Evolutionary conservation across 2,113 vertebrate genomes (phyloP).

Genomic region (Phrynocephalus versicolor): DNA sequence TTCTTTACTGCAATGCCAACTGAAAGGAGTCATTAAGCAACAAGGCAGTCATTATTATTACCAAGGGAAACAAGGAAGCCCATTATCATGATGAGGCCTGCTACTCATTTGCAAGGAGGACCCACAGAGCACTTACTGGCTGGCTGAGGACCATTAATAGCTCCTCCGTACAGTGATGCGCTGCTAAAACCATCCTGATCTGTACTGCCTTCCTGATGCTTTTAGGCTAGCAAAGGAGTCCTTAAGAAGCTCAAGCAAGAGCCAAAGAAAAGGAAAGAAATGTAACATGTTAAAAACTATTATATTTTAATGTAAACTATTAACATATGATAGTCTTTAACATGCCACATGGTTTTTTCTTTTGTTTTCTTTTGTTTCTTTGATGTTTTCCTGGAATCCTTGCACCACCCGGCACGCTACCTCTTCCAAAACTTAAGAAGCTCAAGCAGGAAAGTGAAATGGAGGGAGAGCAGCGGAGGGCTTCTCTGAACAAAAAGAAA

Average conservation of each 20-base stretch:
- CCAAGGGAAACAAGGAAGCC: conserved; percentile 76
- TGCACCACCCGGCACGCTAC: no score
- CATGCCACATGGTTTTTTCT: no score
- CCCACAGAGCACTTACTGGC: conserved; percentile 77
- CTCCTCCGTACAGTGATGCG: conserved; percentile 37
- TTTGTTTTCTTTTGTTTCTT: no score
- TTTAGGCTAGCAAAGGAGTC: not conserved
- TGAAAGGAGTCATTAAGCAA: conserved; percentile 66
- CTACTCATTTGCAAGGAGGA: conserved; percentile 69
- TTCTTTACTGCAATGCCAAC: conserved; percentile 56
- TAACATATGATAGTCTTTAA: no score
- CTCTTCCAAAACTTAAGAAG: no score
- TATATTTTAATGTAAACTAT: no score
- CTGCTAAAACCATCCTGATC: conserved; percentile 30
- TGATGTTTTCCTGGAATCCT: no score
- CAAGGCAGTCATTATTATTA: conserved; percentile 53
- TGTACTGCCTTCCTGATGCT: conserved; percentile 31
- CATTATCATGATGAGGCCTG: conserved; percentile 73
- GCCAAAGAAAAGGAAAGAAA: no score
- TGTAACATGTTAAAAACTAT: no score
- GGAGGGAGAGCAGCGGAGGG: not conserved
- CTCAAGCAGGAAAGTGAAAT: not conserved
- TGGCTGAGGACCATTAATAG: conserved; percentile 72
- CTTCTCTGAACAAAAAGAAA: not conserved
- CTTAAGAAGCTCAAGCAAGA: not conserved